Base-by-base conservation (phyloP, 1,140 invertebrate genomes). In the Zophobas atratus region DNA sequence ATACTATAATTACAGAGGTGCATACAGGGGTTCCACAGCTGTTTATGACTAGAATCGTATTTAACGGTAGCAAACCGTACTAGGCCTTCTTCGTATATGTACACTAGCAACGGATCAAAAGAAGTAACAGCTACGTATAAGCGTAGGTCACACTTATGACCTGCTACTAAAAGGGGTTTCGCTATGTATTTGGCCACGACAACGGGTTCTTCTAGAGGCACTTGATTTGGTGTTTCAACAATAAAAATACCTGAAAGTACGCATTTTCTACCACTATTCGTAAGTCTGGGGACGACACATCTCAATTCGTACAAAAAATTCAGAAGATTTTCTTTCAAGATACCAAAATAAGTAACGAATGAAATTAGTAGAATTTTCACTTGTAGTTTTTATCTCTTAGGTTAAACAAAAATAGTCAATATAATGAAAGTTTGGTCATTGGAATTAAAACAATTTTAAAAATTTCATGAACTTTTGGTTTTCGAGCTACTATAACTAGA, bases 1-100 rank as follows among this genome's bases (percentile, higher is more conserved):
- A 98, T 96, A 85, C 95, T 97, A 82, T 97, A 97, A 85, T 98
- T 98, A 85, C 96, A 98, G 4, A 98, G 89, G 87, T 98, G 97
- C 91, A 97, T 95, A 87, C 95, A 98, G 0, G 94, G 93, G 88
- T 98, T 98, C 91, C 94, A 95, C 1, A 97, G 88, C 85, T 94
- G 93, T 81, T 95, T 93, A 81, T 94, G 91, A 80, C 91, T 91
- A 76, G 91, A 89, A 80, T 95, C 93, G 84, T 96, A 97, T 82
- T 96, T 96, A 39, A 96, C 95, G 0, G 95, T 95, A 0, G 95
- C 95, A 86, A 96, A 94, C 79, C 96, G 88, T 2, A 96, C 95
- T 20, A 97, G 88, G 6, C 95, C 96, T 85, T 96, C 95, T 81
- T 96, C 94, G 84, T 96, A 97, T 35, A 96, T 88, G 85, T 97